phyloP scores from a whole-genome alignment of 1,140 invertebrate genomes.

The Leptopilina boulardi region DNA sequence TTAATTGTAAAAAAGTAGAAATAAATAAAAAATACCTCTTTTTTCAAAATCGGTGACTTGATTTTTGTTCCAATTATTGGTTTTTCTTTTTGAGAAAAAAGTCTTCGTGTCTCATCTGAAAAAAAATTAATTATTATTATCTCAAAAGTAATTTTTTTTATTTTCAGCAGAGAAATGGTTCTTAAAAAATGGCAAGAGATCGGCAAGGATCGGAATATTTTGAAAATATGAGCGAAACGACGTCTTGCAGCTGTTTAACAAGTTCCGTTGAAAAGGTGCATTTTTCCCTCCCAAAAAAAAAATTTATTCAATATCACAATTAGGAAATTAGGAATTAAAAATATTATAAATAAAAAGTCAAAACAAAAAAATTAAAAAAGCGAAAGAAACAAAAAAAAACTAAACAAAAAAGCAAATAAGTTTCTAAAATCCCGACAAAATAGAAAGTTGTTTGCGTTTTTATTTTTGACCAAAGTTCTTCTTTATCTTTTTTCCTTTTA shows the following conservation, averaged over 20 bases:
- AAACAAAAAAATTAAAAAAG: too few relatives aligned
- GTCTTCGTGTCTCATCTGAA: neutral
- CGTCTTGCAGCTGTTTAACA: conserved; percentile 68
- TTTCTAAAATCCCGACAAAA: neutral
- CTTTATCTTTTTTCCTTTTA: neutral
- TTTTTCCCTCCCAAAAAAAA: neutral
- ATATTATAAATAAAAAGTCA: too few relatives aligned
- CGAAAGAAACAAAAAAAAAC: too few relatives aligned
- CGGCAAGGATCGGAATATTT: conserved; percentile 67
- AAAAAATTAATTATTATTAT: neutral
- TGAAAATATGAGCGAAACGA: conserved; percentile 70
- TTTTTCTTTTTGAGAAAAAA: neutral
- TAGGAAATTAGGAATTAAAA: neutral
- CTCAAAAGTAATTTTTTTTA: conserved; percentile 14
- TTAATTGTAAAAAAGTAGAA: too few relatives aligned
- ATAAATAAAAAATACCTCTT: too few relatives aligned
- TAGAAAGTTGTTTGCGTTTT: neutral
- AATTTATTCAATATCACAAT: neutral
- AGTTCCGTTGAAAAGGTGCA: conserved; percentile 68
- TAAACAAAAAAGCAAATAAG: neutral
- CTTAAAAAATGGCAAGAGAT: conserved; percentile 68
- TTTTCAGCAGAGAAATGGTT: conserved; percentile 62
- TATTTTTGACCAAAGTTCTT: neutral
- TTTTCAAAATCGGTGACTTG: too few relatives aligned
- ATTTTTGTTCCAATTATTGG: neutral